Base-by-base conservation (phyloP, 2,113 vertebrate species). In the Thermophis baileyi region DNA sequence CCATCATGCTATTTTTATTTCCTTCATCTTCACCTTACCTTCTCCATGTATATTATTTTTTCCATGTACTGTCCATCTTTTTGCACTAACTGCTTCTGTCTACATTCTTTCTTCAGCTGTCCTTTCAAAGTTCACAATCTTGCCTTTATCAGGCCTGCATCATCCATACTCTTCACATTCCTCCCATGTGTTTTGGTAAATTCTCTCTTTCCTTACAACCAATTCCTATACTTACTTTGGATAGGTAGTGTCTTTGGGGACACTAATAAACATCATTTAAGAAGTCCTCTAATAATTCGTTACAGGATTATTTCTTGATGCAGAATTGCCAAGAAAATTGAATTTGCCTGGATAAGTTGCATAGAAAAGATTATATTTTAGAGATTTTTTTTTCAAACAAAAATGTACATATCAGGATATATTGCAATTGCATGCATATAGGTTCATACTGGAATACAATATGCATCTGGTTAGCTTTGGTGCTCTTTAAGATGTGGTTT, bases 401-500 rank as follows among this genome's bases (percentile, higher is more conserved):
- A 74, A 74, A 81, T 81, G 35, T 81, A 74, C n/a, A 2, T 40
- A 81, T 40, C 7, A 44, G 74, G 16, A 81, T 40, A 81, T 81
- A 81, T 81, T 40, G 6, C 6, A 81, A 81, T 81, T 81, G 6
- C 6, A 22, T 40, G 69, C 18, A 22, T 81, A 81, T 22, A 81
- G 6, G 35, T 81, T 44, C 35, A 44, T 81, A 22, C 74, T 81
- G 7, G 74, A 22, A 9, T 81, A 22, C 7, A 44, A 20, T 81
- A 44, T 81, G 18, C 18, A 44, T 81, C 1, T 93, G 90, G 95
- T 93, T 92, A 95, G 91, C 55, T 91, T 93, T 0, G 4, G 25
- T 14, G 10, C 1, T 91, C 1, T 1, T 85, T 93, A 11, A 86
- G 95, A 91, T 91, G 96, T 2, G 93, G 96, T 1, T 69, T 95